phyloP scores from a whole-genome alignment of 2,797 vertebrate genomes.

The Parotocinclus haroldoi region DNA sequence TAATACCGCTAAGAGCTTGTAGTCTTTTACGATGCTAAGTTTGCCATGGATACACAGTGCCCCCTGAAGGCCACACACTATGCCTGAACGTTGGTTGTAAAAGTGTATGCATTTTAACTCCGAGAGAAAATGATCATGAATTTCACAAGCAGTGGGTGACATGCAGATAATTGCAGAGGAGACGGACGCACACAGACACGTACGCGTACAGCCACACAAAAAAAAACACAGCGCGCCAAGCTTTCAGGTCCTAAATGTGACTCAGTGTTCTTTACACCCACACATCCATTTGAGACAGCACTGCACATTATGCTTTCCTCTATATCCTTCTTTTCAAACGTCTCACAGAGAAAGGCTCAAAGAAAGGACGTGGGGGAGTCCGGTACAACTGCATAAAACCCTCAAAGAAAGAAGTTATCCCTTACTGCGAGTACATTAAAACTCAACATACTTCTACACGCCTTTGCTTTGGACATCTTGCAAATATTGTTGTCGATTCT shows the following conservation, averaged over 20 bases:
- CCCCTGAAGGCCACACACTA: slow-evolving; percentile 65
- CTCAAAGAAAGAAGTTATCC: slow-evolving; percentile 6
- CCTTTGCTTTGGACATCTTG: not conserved
- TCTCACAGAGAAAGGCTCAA: slow-evolving; percentile 8
- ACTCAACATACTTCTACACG: not conserved
- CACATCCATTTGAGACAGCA: slow-evolving; percentile 36
- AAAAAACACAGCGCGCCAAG: not conserved
- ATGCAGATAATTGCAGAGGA: slow-evolving; percentile 24
- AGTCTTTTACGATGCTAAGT: slow-evolving; percentile 18
- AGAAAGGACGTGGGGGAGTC: not conserved
- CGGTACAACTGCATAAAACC: slow-evolving; percentile 1
- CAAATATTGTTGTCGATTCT: too few relatives aligned
- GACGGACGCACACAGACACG: slow-evolving; percentile 3
- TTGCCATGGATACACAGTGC: slow-evolving; percentile 69
- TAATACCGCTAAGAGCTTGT: slow-evolving; percentile 12
- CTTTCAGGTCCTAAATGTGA: slow-evolving; percentile 30
- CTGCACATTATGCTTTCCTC: slow-evolving; percentile 12
- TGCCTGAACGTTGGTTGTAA: not conserved
- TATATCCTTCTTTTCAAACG: slow-evolving; percentile 14
- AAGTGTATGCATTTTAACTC: not conserved
- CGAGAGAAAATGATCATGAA: not conserved
- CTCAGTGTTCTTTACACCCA: slow-evolving; percentile 33
- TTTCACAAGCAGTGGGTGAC: slow-evolving; percentile 33
- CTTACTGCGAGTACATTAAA: not conserved
- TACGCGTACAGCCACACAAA: not conserved